Evolutionary conservation across 2,113 vertebrate species (phyloP).

Genomic region (Coryphaenoides rupestris): DNA sequence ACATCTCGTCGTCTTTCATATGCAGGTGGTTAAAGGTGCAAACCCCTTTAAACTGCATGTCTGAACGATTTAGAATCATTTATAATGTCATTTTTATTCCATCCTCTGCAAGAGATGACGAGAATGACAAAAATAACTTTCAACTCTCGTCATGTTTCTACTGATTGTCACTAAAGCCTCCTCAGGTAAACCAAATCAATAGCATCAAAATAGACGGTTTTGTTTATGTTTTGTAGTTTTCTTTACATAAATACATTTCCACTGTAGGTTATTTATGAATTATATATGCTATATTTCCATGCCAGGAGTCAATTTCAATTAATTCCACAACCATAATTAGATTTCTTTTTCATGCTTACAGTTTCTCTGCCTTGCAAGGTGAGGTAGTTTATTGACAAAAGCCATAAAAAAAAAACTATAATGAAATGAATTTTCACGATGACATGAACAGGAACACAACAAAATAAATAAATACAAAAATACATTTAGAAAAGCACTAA

Average conservation of each 20-base stretch:
- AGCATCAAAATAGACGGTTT: neutral
- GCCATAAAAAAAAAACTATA: conserved; percentile 13
- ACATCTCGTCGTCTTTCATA: neutral
- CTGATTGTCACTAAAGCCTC: conserved; percentile 31
- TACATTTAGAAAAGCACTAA: neutral
- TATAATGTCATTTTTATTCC: too few species aligned
- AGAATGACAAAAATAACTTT: conserved; percentile 2
- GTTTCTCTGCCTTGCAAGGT: conserved; percentile 70
- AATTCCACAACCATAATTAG: neutral
- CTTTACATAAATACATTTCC: neutral
- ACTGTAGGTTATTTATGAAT: too few species aligned
- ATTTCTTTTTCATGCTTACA: conserved; percentile 72
- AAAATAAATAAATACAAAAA: neutral
- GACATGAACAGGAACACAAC: conserved; percentile 10
- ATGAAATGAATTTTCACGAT: neutral
- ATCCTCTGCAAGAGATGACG: conserved; percentile 1
- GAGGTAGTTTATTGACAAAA: conserved; percentile 87
- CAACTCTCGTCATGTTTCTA: neutral
- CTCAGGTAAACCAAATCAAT: neutral
- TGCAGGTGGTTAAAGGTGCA: neutral
- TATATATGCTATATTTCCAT: too few species aligned
- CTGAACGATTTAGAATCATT: too few species aligned
- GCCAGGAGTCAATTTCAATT: conserved; percentile 2
- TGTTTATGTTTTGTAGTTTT: neutral
- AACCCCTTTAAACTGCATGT: neutral